These are phyloP conservation scores for Orientallactaga sibirica DNA, from an alignment of 2,797 vertebrate species.

Conservation along the genomic window DNA sequence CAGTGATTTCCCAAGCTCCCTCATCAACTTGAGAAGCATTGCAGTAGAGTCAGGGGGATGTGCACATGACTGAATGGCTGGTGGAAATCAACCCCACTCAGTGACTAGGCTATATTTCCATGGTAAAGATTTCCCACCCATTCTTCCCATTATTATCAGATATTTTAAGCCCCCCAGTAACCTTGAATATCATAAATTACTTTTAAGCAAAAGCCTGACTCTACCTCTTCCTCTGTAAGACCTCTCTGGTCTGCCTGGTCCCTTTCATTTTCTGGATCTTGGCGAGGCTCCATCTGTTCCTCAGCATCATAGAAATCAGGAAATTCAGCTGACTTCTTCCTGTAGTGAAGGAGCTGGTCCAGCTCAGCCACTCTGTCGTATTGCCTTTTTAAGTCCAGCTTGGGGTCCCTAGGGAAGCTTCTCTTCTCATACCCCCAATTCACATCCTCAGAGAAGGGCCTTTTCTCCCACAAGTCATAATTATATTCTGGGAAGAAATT, in stretches of 20 bases:
- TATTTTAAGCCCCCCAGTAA: not conserved
- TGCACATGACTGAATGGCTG: not conserved
- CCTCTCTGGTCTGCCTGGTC: slow-evolving; percentile 87
- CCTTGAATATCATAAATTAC: not conserved
- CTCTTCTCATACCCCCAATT: slow-evolving; percentile 84
- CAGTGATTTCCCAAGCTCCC: not conserved
- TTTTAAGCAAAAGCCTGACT: not conserved
- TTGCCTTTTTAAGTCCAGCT: slow-evolving; percentile 84
- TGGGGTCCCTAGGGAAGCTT: slow-evolving; percentile 68
- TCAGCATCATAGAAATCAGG: slow-evolving; percentile 88
- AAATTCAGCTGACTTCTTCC: slow-evolving; percentile 90
- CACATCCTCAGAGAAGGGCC: slow-evolving; percentile 84
- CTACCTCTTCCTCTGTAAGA: slow-evolving; percentile 93
- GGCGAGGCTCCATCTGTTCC: slow-evolving; percentile 83
- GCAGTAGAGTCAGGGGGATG: not conserved
- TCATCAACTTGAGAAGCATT: not conserved
- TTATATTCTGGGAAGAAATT: slow-evolving; percentile 86
- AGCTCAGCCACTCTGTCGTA: slow-evolving; percentile 91
- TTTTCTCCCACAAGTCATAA: slow-evolving; percentile 89
- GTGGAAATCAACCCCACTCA: not conserved
- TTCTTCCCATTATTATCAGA: not conserved
- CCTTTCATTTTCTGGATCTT: slow-evolving; percentile 77
- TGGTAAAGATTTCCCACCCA: not conserved
- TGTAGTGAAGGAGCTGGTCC: slow-evolving; percentile 91
- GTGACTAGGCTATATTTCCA: not conserved